Evolutionary conservation across 2,113 vertebrate species (phyloP), one percentile per base, ranked within the genome.

Genomic region (Ailurus styani): DNA sequence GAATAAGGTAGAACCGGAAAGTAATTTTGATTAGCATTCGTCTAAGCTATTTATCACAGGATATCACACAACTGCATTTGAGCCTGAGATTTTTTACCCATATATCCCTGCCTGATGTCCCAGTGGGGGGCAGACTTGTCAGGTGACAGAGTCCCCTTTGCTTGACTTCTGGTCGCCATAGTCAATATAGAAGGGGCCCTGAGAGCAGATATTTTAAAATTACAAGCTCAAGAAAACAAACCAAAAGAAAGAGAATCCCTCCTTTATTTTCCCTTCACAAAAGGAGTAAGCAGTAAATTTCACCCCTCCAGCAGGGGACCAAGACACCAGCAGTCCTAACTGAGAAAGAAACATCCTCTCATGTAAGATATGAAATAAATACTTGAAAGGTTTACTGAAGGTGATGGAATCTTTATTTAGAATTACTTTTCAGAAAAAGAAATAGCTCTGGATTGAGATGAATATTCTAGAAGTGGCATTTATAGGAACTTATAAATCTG

Each of bases 11-110:
- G 97, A 98, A 98, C 97, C 97, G 98, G 97, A 98, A 95, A 87
- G n/a, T 96, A 96, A 98, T 98, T 98, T 98, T 98, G 98, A 98
- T 4, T 75, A 98, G 95, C 29, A 94, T 98, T 98, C 91, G 50
- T 96, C 98, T 95, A 96, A 98, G 97, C 93, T 98, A 96, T 98
- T 98, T 98, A 98, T 98, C 98, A 98, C 78, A 70, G 84, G 92
- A 96, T 98, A 98, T 98, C 98, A 94, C 96, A 90, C 96, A 97
- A 98, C 93, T 96, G 89, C 84, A 47, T 87, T 77, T 13, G 95
- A 97, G 96, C 92, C 96, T 97, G 93, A 83, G 90, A 94, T 98
- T 98, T 57, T 98, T 97, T 97, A 96, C 94, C 93, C 88, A 60
- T 70, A 77, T 96, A 95, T 96, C 96, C 90, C 96, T 98, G 93